Percentiles rank a stretch among this genome's conserved stretches.
phyloP scores from a whole-genome alignment of 2,888 invertebrate genomes.

The Listrodromus nycthemerus region DNA sequence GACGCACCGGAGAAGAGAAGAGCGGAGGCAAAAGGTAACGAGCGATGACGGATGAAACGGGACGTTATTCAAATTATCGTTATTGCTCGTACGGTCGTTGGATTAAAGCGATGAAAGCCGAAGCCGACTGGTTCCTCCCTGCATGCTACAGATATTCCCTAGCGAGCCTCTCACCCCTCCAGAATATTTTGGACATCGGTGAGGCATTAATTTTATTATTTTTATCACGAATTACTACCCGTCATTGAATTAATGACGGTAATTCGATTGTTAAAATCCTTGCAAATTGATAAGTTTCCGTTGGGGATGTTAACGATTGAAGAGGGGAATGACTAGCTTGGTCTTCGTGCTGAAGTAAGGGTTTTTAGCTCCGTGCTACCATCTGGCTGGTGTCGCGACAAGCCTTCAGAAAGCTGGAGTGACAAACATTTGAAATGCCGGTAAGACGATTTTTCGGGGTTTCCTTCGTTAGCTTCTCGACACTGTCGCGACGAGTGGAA shows the following conservation, averaged over 20 bases:
- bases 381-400: background rate
- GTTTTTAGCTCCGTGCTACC: slow-evolving; percentile 27
- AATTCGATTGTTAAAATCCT: slow-evolving; percentile 2
- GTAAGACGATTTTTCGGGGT: background rate
- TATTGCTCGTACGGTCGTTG: slow-evolving; percentile 46
- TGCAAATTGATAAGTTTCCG: background rate
- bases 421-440: background rate
- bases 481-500: background rate
- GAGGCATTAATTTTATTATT: slow-evolving; percentile 41
- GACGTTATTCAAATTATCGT: slow-evolving; percentile 67
- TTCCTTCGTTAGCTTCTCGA: background rate
- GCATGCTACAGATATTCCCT: background rate
- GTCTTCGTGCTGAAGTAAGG: background rate
- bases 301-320: background rate
- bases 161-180: background rate
- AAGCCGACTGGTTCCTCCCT: background rate
- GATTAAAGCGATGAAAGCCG: slow-evolving; percentile 43
- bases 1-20: slow-evolving; percentile 2
- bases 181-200: slow-evolving; percentile 4
- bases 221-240: slow-evolving; percentile 1
- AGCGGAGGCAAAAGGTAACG: slow-evolving; percentile 63
- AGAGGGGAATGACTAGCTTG: background rate
- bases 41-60: slow-evolving; percentile 66
- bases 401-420: background rate
- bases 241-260: slow-evolving; percentile 14